These are phyloP conservation scores for Lithophane semibrunnea DNA, from an alignment of 2,888 invertebrate species.

Conservation along the genomic window DNA sequence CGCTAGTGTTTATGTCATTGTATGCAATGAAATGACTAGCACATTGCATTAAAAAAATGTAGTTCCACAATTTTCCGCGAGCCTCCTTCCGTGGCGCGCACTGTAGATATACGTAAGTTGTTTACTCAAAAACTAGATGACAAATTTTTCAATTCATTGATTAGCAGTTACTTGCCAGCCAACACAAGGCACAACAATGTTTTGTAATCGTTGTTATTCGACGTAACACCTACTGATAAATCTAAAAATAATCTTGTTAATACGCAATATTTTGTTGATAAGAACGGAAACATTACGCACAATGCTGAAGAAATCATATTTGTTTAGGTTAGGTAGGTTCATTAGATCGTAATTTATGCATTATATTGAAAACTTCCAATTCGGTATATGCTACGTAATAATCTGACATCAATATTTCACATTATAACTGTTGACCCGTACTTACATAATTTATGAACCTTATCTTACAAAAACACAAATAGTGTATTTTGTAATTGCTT, in stretches of 20 bases:
- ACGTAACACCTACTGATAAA: slow-evolving; percentile 12
- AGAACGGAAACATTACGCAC: slow-evolving; percentile 46
- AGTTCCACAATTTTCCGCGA: too few relatives aligned
- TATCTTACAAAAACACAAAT: slow-evolving; percentile 2
- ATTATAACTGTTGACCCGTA: not conserved
- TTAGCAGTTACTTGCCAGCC: not conserved
- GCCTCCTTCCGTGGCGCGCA: too few relatives aligned
- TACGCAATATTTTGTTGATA: slow-evolving; percentile 32
- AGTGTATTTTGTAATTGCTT: not conserved
- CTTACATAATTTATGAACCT: not conserved
- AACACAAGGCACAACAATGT: not conserved
- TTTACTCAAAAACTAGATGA: not conserved
- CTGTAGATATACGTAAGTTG: too few relatives aligned
- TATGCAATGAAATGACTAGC: too few relatives aligned
- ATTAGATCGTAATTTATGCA: slow-evolving; percentile 2
- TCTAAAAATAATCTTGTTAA: slow-evolving; percentile 8
- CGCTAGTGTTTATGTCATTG: too few relatives aligned
- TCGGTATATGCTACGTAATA: not conserved
- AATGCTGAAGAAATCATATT: slow-evolving; percentile 16
- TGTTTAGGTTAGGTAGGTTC: slow-evolving; percentile 2
- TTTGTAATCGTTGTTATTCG: slow-evolving; percentile 1
- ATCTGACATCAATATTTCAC: slow-evolving; percentile 6
- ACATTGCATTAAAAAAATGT: too few relatives aligned
- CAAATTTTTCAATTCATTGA: not conserved
- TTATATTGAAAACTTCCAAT: not conserved